Evolutionary conservation across 2,113 vertebrate species (phyloP), one percentile per base, ranked within the genome.

Genomic region (Clarias magur): DNA sequence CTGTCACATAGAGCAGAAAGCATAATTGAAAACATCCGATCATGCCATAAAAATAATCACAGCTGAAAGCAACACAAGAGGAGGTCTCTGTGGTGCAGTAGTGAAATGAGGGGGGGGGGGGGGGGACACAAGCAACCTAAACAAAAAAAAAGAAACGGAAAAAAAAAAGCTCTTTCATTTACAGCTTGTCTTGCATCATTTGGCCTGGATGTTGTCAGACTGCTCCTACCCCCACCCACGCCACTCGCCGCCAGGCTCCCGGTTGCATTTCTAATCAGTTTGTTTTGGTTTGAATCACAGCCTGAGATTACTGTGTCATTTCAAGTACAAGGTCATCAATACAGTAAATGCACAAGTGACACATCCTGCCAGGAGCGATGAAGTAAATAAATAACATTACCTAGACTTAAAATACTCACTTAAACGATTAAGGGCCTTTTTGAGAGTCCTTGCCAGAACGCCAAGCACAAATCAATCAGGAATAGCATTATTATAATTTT

Each of bases 1-100:
- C 80, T 63, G 62, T 87, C 82, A 42, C 65, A 75, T 34, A 68
- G 57, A 79, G 59, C 81, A 57, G 86, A 85, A 85, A 90, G 87
- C 89, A 89, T 95, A 95, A 95, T 94, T 95, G 93, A 95, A 95
- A 95, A 95, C 89, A 90, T 89, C 42, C 88, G 80, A 86, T 90
- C 91, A 91, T 92, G 93, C 92, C 92, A 92, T 91, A 90, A 93
- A 91, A 93, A 90, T 93, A 87, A 89, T 87, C 48, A 75, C 72
- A 42, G 82, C 87, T 79, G 53, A 67, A 80, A 86, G 81, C 80
- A 89, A 85, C 82, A 89, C 88, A 85, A 67, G 78, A 53, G 85
- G 54, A 87, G 89, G 81, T 83, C 90, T 88, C 89, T 90, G 89
- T 88, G 85, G 91, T 89, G 91, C 30, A 25, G 81, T 65, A 83